Evolutionary conservation across 2,797 vertebrate genomes (phyloP).

Genomic region (Bradypodion ventrale): DNA sequence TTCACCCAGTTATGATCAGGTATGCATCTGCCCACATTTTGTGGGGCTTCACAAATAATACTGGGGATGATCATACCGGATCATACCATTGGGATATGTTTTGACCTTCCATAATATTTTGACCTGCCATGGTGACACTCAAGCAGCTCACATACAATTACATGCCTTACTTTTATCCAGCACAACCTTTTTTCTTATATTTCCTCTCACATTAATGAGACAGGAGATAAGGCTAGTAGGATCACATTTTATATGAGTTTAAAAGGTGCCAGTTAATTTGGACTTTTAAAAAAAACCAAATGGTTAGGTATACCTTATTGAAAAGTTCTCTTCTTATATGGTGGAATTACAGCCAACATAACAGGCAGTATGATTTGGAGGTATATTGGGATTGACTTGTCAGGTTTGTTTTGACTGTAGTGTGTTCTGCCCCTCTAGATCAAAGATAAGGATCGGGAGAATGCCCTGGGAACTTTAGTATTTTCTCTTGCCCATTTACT

Average conservation of each 20-base stretch:
- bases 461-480: conserved; percentile 79
- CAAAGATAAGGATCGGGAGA: conserved; percentile 85
- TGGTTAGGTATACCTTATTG: not conserved
- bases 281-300: not conserved
- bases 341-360: not conserved
- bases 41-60: not conserved
- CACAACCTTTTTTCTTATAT: not conserved
- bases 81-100: not conserved
- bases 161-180: not conserved
- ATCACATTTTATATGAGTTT: not conserved
- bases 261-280: not conserved
- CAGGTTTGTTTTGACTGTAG: not conserved
- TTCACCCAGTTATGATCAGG: not conserved
- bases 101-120: not conserved
- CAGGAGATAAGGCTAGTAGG: not conserved
- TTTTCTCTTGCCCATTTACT: conserved; percentile 84
- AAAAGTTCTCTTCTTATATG: not conserved
- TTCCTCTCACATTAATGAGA: not conserved
- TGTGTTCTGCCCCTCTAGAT: conserved; percentile 73
- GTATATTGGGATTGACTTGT: not conserved
- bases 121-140: not conserved
- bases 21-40: not conserved
- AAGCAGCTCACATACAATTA: not conserved
- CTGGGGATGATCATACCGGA: not conserved
- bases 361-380: not conserved